Conservation (phyloP, 2,888 invertebrate species). For the Colostygia pectinataria region DNA sequence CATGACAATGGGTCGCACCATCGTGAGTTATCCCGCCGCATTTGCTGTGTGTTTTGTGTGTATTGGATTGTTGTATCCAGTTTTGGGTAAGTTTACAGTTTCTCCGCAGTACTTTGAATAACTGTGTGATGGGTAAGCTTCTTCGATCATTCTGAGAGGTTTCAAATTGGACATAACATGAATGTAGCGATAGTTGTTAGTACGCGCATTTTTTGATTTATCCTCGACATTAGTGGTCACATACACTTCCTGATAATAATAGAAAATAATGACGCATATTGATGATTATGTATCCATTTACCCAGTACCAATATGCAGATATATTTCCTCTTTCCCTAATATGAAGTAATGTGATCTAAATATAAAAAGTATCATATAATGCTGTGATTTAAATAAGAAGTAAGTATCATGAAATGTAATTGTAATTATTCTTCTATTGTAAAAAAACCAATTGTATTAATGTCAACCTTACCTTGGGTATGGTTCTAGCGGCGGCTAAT, state of each 20-base stretch:
- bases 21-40: conserved; percentile 68
- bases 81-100: conserved; percentile 65
- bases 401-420: no score
- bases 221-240: conserved; percentile 38
- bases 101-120: conserved; percentile 32
- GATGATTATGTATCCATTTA: not conserved
- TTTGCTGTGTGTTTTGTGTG: conserved; percentile 73
- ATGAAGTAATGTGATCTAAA: no score
- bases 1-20: conserved; percentile 75
- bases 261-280: not conserved
- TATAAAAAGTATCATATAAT: no score
- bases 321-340: not conserved
- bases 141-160: conserved; percentile 1
- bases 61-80: conserved; percentile 66
- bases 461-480: no score
- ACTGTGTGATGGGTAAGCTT: conserved; percentile 15
- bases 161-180: conserved; percentile 26
- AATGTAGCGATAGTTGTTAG: conserved; percentile 10
- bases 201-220: conserved; percentile 46
- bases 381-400: no score
- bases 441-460: no score
- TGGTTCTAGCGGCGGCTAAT: no score
- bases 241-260: no score
- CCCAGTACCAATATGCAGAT: not conserved
- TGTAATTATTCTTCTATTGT: no score